Percentiles rank a stretch among this genome's conserved stretches.
Conservation (phyloP, 1,140 invertebrate species). For the Drosophila neocordata region DNA sequence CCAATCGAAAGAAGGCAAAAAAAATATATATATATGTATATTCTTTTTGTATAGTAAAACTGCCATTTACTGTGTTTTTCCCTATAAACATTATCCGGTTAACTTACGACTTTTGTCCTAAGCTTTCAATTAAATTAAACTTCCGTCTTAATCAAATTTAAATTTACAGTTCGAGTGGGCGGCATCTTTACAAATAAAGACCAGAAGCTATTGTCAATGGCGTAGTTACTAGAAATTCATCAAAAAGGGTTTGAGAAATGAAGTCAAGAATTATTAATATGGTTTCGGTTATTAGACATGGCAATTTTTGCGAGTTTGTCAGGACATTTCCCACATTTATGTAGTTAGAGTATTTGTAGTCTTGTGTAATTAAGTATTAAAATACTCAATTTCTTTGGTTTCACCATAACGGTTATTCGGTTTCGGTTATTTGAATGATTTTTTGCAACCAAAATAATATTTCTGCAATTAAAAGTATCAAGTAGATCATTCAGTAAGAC, state of each 20-base stretch:
- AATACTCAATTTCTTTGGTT: too few species aligned
- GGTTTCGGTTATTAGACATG: too few species aligned
- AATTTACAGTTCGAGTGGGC: slow-evolving; percentile 63
- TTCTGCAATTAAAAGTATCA: too few species aligned
- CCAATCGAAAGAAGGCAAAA: neutral
- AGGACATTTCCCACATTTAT: too few species aligned
- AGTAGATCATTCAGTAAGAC: neutral
- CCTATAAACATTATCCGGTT: neutral
- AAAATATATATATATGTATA: too few species aligned
- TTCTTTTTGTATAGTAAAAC: too few species aligned
- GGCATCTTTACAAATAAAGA: slow-evolving; percentile 7
- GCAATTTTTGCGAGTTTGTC: too few species aligned
- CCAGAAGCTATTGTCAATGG: slow-evolving; percentile 37
- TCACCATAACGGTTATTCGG: neutral
- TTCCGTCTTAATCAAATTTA: slow-evolving; percentile 75
- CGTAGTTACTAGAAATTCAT: neutral
- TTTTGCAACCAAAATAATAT: neutral
- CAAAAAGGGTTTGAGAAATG: neutral
- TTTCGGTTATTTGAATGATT: neutral
- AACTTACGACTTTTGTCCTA: slow-evolving; percentile 9
- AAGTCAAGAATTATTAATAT: neutral
- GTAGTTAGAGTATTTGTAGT: too few species aligned
- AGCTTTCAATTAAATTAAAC: slow-evolving; percentile 41
- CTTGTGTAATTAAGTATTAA: too few species aligned
- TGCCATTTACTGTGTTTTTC: too few species aligned